phyloP scores from a whole-genome alignment of 2,797 vertebrate genomes.

The Somateria mollissima region DNA sequence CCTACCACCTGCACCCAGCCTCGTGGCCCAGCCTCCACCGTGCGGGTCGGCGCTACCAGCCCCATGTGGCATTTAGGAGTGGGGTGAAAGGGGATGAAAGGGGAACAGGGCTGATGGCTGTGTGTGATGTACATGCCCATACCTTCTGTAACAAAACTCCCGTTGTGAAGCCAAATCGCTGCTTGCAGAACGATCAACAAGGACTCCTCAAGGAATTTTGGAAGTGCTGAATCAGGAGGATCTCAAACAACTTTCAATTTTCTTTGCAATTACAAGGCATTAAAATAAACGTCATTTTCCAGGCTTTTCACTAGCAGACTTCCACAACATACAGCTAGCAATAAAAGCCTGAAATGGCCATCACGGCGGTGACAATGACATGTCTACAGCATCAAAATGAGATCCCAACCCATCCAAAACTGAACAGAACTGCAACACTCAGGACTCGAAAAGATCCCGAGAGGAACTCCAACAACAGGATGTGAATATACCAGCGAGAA shows the following conservation, averaged over 20 bases:
- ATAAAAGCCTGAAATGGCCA: background rate
- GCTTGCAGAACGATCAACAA: background rate
- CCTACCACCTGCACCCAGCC: background rate
- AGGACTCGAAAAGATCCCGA: background rate
- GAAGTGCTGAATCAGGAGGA: background rate
- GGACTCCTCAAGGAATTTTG: background rate
- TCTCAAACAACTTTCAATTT: background rate
- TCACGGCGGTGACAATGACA: rapidly evolving
- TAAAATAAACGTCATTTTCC: background rate
- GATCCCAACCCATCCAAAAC: background rate
- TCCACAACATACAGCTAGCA: background rate
- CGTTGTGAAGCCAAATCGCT: background rate
- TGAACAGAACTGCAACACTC: background rate
- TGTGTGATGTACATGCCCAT: rapidly evolving
- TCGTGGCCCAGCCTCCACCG: rapidly evolving
- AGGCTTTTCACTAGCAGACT: background rate
- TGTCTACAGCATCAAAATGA: background rate
- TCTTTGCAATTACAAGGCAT: background rate
- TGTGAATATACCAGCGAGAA: background rate
- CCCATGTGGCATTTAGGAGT: rapidly evolving
- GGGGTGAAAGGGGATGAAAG: background rate
- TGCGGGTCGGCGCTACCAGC: rapidly evolving
- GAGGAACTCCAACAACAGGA: background rate
- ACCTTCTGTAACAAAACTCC: background rate
- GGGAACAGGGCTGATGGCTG: background rate